Evolutionary conservation across 2,797 vertebrate genomes (phyloP), one percentile per base, ranked within the genome.

Genomic region (Chelidonichthys spinosus): DNA sequence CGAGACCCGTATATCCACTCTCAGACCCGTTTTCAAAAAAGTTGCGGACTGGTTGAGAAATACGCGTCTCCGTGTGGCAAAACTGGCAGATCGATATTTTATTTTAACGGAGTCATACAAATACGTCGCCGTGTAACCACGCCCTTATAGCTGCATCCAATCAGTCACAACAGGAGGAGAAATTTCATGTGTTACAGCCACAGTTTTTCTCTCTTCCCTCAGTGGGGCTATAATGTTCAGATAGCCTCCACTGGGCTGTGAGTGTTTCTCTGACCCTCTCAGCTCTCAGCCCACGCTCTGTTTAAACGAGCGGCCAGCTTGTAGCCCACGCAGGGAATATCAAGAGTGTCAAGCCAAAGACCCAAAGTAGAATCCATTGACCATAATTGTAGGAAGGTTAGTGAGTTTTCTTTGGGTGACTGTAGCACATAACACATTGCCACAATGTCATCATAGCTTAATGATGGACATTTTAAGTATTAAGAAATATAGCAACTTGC

Each of bases 241-340:
- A 54, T 66, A 59, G 63, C 25, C 62, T 49, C 50, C 58, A 63
- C 83, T 40, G 72, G 83, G 81, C 11, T 35, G 14, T 11, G 46
- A 74, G 6, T 69, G 74, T 82, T 79, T 13, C 63, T 87, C 72
- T 86, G 85, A 90, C 82, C 81, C 82, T 69, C 66, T 56, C 55
- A 58, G 74, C 82, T 62, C 83, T 50, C 71, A 17, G 60, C 75
- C 74, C 63, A 82, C 68, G 25, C 50, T 72, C 63, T 63, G 46
- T 49, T 47, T 61, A 63, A 81, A 68, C 70, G 25, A 55, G 64
- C 1, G 17, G 66, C 46, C 37, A 43, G 42, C 53, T 68, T 78
- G 52, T 39, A 72, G 74, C 78, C 79, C 18, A 74, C 71, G 37
- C 72, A 60, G 9, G 8, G 35, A 77, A 77, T 67, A 81, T 74